Percentiles rank a stretch among this genome's conserved stretches.
phyloP scores from a whole-genome alignment of 2,888 invertebrate species.

The Andricus quercusramuli region DNA sequence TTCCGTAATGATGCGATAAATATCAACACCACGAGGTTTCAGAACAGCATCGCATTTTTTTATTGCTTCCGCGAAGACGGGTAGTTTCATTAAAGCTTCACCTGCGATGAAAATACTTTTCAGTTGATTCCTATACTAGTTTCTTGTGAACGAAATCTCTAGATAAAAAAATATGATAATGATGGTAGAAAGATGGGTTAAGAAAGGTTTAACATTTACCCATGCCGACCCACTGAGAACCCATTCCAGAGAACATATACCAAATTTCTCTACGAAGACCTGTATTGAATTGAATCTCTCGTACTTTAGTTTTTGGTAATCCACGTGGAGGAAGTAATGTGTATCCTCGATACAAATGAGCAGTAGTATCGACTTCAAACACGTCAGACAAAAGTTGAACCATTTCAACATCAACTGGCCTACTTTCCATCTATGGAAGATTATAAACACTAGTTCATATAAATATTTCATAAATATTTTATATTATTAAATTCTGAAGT shows the following conservation, averaged over 20 bases:
- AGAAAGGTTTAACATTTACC: constrained; percentile 80
- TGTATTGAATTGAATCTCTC: constrained; percentile 82
- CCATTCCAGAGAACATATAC: constrained; percentile 86
- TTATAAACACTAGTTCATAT: too few species aligned
- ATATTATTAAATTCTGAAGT: neutral
- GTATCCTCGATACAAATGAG: constrained; percentile 89
- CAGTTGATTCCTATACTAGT: too few species aligned
- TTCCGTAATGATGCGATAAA: constrained; percentile 83
- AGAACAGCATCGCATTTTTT: constrained; percentile 83
- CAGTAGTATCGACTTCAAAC: constrained; percentile 80
- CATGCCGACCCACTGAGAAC: constrained; percentile 84
- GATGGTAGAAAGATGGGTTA: too few species aligned
- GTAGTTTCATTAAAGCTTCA: constrained; percentile 81
- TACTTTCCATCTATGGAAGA: constrained; percentile 77
- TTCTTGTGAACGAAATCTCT: too few species aligned
- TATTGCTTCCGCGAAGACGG: constrained; percentile 82
- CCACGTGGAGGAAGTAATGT: constrained; percentile 80
- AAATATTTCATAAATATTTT: neutral
- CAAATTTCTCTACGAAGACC: constrained; percentile 87
- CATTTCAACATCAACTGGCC: constrained; percentile 69
- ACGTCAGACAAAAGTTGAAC: constrained; percentile 82
- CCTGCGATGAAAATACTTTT: constrained; percentile 44
- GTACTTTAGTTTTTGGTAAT: constrained; percentile 62
- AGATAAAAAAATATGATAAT: too few species aligned
- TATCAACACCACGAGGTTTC: constrained; percentile 83